A percentile compares a stretch with the other conserved stretches of the same genome.
These are phyloP conservation scores for Gymnobelideus leadbeateri DNA, from an alignment of 2,113 vertebrate genomes.

Conservation along the genomic window DNA sequence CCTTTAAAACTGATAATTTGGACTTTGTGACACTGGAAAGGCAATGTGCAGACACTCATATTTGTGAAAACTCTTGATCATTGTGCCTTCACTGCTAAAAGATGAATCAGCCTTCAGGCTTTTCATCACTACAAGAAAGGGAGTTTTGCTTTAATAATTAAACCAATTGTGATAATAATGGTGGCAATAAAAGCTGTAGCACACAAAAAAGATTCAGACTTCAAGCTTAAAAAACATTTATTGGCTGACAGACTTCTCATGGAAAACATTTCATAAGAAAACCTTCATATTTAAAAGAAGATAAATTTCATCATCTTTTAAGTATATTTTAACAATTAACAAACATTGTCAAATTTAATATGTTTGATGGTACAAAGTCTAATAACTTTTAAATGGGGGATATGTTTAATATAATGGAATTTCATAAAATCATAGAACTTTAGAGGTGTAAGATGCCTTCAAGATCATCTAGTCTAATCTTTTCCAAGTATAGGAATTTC, in stretches of 20 bases:
- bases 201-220: not conserved
- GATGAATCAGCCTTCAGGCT: not conserved
- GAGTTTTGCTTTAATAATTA: not conserved
- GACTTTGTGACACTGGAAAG: not conserved
- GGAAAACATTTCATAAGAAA: not conserved
- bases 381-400: not conserved
- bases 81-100: not conserved
- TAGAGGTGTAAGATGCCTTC: not conserved
- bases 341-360: not conserved
- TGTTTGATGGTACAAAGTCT: not conserved
- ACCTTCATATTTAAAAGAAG: not conserved
- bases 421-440: not conserved
- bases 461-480: not conserved
- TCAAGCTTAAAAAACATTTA: not conserved
- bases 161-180: not conserved
- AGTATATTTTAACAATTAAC: not conserved
- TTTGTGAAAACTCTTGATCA: not conserved
- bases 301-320: not conserved
- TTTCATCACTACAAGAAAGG: not conserved
- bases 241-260: not conserved
- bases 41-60: not conserved
- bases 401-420: too few species aligned
- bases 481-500: not conserved
- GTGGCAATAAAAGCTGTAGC: not conserved
- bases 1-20: not conserved